These are phyloP conservation scores for Eristalis tenax DNA, from an alignment of 2,888 invertebrate species.

Conservation along the genomic window DNA sequence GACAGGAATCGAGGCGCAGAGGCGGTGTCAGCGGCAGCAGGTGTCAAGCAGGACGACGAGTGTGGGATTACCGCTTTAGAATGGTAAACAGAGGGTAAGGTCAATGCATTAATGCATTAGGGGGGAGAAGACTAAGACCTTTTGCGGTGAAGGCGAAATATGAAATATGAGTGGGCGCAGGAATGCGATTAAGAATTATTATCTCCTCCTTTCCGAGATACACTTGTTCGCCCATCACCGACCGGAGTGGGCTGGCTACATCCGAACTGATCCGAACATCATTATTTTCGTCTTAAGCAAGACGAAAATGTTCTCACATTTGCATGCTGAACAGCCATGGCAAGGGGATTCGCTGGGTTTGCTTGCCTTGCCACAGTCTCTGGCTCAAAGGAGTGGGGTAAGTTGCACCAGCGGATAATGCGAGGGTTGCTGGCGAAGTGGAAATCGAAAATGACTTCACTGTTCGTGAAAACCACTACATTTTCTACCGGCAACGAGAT, in stretches of 20 bases:
- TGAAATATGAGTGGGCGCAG: neutral
- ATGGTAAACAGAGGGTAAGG: slow-evolving; percentile 63
- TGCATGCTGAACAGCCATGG: no score
- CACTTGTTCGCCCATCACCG: neutral
- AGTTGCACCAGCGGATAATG: no score
- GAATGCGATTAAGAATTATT: slow-evolving; percentile 3
- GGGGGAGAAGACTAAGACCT: neutral
- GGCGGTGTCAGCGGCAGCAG: slow-evolving; percentile 60
- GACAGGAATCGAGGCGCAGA: neutral
- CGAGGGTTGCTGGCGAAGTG: no score
- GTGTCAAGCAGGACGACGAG: slow-evolving; percentile 58
- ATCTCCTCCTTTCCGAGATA: neutral
- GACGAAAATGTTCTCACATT: neutral
- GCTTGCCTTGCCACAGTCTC: no score
- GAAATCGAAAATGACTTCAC: no score
- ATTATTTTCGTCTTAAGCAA: neutral
- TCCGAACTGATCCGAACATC: neutral
- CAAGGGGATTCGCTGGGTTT: no score
- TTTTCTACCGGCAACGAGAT: no score
- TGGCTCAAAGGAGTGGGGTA: no score
- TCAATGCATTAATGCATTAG: slow-evolving; percentile 69
- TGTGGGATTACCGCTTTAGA: slow-evolving; percentile 50
- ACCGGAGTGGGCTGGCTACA: neutral
- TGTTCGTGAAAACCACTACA: no score
- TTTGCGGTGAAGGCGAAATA: neutral